Base-by-base conservation (phyloP, 2,797 vertebrate genomes). In the Novumbra hubbsi region DNA sequence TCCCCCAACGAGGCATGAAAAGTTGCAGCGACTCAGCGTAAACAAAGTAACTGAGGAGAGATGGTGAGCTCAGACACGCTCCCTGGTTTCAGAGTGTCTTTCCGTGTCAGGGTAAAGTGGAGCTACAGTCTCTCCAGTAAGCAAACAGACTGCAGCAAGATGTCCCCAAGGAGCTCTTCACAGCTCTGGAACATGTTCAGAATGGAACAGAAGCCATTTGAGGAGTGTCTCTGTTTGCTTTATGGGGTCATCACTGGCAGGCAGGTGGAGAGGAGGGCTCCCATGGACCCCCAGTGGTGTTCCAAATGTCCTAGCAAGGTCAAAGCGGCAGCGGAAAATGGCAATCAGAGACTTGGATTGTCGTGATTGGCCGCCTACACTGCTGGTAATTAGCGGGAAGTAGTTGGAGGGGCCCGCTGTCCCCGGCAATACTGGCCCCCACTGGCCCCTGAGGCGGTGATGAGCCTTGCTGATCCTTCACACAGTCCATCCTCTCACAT, bases 281-380 rank as follows among this genome's bases (percentile, higher is more conserved):
- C 66, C 48, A 4, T 5, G 34, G 17, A 16, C 27, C 63, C 60
- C 21, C 9, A 57, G 8, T 7, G 34, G 6, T 34, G 27, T 50
- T 60, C 16, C 16, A 49, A 69, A 55, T 69, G 49, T 68, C 65
- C 65, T 24, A 72, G 73, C 73, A 74, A 76, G 75, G 80, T 81
- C 79, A 79, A 70, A 62, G 67, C 68, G 66, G 32, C 16, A 30
- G 57, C 14, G 12, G 69, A 45, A 73, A 73, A 80, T 70, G 63
- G 62, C 73, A 68, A 72, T 76, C 70, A 49, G 70, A 21, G 49
- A 38, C 48, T 16, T 3, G 28, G 67, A 72, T 2, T 16, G n/a
- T 32, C 14, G 27, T 67, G 67, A 71, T 57, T 78, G 68, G 11
- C 38, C 3, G 15, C 27, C 11, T 34, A 8, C 72, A 6, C 62